A percentile compares a stretch with the other conserved stretches of the same genome.
Evolutionary conservation across 2,888 invertebrate genomes (phyloP).

Genomic region (Pseudanteris insignis): DNA sequence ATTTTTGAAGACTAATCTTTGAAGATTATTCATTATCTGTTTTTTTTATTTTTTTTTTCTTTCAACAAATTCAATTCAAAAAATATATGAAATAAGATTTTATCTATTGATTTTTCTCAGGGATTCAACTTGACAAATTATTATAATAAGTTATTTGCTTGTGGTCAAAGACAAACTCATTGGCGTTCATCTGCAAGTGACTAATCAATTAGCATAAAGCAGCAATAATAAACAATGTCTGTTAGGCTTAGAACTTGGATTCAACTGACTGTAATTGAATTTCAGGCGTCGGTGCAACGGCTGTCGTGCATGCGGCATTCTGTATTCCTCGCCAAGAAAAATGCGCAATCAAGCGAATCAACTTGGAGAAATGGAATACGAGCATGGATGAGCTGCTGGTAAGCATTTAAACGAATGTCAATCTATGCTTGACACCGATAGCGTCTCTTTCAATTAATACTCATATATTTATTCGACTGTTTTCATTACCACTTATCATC

Average conservation of each 20-base stretch:
- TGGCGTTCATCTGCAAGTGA: not conserved
- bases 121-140: not conserved
- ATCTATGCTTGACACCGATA: constrained; percentile 27
- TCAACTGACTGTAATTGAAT: constrained; percentile 34
- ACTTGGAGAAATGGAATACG: constrained; percentile 99
- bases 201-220: constrained; percentile 4
- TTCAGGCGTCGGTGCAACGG: constrained; percentile 94
- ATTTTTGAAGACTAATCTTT: not conserved
- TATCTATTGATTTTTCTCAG: no score
- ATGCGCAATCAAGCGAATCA: constrained; percentile 98
- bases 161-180: not conserved
- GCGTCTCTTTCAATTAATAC: constrained; percentile 3
- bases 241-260: constrained; percentile 2
- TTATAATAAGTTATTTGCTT: not conserved
- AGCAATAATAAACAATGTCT: constrained; percentile 12
- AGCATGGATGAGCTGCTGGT: constrained; percentile 96
- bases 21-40: no score
- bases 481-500: no score
- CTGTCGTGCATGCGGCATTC: constrained; percentile 91
- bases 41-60: no score
- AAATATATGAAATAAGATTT: no score
- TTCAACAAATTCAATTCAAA: no score
- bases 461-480: no score
- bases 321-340: constrained; percentile 92
- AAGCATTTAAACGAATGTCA: constrained; percentile 66